Evolutionary conservation across 2,888 invertebrate genomes (phyloP).

Genomic region (Heteromurus nitidus): DNA sequence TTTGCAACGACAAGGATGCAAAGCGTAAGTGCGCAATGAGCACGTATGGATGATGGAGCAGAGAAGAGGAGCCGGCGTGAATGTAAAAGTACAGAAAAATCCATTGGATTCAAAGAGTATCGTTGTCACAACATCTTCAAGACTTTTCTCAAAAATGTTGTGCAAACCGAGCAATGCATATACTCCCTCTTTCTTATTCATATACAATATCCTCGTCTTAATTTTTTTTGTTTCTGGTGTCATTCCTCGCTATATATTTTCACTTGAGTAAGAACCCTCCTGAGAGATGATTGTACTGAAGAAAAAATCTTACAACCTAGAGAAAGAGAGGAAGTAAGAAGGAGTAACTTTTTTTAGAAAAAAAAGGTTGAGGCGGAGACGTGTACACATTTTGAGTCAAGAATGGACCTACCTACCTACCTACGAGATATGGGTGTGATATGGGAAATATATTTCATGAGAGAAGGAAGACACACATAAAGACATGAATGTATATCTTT

Average conservation of each 20-base stretch:
- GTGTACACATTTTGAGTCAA: background rate
- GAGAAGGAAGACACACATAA: too few relatives aligned
- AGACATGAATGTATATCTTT: too few relatives aligned
- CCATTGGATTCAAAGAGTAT: too few relatives aligned
- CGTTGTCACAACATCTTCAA: too few relatives aligned
- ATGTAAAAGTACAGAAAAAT: too few relatives aligned
- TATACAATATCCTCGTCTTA: background rate
- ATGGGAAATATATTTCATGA: conserved; percentile 11
- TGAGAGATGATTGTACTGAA: background rate
- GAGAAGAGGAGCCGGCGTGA: too few relatives aligned
- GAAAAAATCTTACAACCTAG: background rate
- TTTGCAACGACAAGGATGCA: too few relatives aligned
- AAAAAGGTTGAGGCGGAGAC: conserved; percentile 18
- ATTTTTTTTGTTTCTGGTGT: conserved; percentile 9
- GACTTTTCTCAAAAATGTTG: too few relatives aligned
- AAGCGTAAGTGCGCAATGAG: too few relatives aligned
- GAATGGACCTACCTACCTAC: conserved; percentile 12
- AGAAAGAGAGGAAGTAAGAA: background rate
- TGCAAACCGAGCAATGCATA: background rate
- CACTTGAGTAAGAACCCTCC: background rate
- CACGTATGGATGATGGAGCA: too few relatives aligned
- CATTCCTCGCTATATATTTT: conserved; percentile 16
- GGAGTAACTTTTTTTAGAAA: conserved; percentile 6
- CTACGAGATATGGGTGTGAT: conserved; percentile 4
- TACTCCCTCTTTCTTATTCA: background rate